Base-by-base conservation (phyloP, 2,113 vertebrate genomes). In the Arothron firmamentum region DNA sequence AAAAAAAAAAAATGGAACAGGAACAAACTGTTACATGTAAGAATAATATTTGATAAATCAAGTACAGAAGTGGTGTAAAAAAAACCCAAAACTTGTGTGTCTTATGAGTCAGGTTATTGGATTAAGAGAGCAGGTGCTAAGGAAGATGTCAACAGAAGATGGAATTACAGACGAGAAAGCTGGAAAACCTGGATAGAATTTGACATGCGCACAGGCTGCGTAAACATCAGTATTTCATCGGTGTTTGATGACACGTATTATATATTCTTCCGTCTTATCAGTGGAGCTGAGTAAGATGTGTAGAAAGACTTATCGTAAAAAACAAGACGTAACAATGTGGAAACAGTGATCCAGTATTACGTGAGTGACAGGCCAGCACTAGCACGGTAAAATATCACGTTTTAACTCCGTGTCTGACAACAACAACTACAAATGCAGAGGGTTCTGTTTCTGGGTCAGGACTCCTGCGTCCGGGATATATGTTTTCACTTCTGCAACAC, bases 401-500 rank as follows among this genome's bases (percentile, higher is more conserved):
- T 60, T 63, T n/a, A 38, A 47, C 58, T 52, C 18, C 46, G 10
- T 46, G 28, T 48, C 25, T 61, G 52, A 65, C 59, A n/a, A 46
- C 56, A 59, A 23, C 57, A 55, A 10, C 38, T 19, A 34, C 65
- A 66, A 23, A 59, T 72, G 19, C 23, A 47, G 7, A 61, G 65
- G 57, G 31, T 70, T 16, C 2, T 9, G 45, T 79, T 79, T 70
- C 75, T 11, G 23, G 59, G 61, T 63, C 53, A 31, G 67, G 53
- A 47, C 42, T 72, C 49, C 3, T 6, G 19, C 60, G 25, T 62
- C 11, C 43, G 25, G 21, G 23, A 31, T 41, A 52, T 67, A 58
- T 0, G 3, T 72, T 38, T 70, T 70, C 71, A 66, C 46, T 69
- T 70, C 60, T 52, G 41, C 51, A 68, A 72, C 72, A 59, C 11